phyloP scores from a whole-genome alignment of 2,797 vertebrate genomes.

The Falco concolor region DNA sequence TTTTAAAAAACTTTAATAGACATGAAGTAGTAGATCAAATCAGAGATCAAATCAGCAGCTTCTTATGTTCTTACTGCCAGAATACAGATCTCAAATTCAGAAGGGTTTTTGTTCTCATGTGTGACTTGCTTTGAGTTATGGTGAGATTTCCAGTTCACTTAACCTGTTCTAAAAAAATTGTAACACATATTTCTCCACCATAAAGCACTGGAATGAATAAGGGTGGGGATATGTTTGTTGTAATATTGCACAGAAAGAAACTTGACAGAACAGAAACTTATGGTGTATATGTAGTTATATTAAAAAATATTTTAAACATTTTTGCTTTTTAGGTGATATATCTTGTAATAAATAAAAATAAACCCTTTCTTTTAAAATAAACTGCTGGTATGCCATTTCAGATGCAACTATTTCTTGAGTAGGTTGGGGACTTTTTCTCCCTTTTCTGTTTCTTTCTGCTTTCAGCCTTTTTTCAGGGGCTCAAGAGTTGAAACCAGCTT shows the following conservation, averaged over 20 bases:
- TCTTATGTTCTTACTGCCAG: background rate
- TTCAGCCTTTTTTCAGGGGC: background rate
- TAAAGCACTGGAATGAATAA: background rate
- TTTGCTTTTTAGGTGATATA: background rate
- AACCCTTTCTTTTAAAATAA: background rate
- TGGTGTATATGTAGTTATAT: background rate
- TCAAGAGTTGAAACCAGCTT: background rate
- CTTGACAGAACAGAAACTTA: background rate
- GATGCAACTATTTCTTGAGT: background rate
- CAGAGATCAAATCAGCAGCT: background rate
- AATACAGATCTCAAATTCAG: background rate
- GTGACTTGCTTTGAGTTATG: background rate
- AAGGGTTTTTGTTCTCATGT: background rate
- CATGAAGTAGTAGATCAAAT: background rate
- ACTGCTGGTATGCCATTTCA: background rate
- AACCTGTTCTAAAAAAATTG: background rate
- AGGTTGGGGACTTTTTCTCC: fast-evolving
- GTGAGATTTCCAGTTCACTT: background rate
- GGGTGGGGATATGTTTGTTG: background rate
- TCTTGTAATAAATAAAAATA: background rate
- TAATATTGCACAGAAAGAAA: background rate
- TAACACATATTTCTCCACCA: background rate
- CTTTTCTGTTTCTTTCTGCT: background rate
- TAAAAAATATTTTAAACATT: background rate
- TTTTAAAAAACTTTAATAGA: background rate